phyloP scores from a whole-genome alignment of 2,888 invertebrate genomes.

The Tanypteryx hageni region DNA sequence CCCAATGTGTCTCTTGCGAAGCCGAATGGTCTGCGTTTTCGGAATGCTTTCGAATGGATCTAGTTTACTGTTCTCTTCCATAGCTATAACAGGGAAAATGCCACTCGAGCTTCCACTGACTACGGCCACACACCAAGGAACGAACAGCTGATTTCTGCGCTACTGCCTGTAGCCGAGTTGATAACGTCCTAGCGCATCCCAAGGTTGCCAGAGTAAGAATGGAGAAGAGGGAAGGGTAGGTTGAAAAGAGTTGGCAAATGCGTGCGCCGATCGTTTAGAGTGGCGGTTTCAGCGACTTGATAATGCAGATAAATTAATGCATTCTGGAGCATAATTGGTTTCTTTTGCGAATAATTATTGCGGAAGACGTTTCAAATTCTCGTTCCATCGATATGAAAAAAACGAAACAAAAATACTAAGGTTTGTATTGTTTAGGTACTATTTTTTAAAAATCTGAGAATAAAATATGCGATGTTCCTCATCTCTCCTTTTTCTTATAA shows the following conservation, averaged over 20 bases:
- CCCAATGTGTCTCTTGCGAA: slow-evolving; percentile 90
- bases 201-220: slow-evolving; percentile 53
- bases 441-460: no score
- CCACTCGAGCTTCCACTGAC: not conserved
- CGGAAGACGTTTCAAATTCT: no score
- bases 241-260: slow-evolving; percentile 50
- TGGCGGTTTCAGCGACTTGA: not conserved
- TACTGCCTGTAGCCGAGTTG: slow-evolving; percentile 29
- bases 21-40: slow-evolving; percentile 87
- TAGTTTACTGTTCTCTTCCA: slow-evolving; percentile 29
- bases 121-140: not conserved
- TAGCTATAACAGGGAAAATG: not conserved
- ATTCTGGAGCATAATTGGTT: no score
- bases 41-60: slow-evolving; percentile 83
- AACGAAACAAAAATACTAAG: no score
- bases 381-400: no score
- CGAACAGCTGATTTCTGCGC: slow-evolving; percentile 62
- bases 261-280: slow-evolving; percentile 23
- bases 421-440: no score
- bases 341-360: no score
- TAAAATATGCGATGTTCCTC: no score
- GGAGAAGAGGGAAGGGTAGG: slow-evolving; percentile 6
- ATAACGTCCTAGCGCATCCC: slow-evolving; percentile 40
- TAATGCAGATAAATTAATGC: not conserved
- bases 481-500: no score